Evolutionary conservation across 2,797 vertebrate genomes (phyloP).

Genomic region (Serranus cabrilla): DNA sequence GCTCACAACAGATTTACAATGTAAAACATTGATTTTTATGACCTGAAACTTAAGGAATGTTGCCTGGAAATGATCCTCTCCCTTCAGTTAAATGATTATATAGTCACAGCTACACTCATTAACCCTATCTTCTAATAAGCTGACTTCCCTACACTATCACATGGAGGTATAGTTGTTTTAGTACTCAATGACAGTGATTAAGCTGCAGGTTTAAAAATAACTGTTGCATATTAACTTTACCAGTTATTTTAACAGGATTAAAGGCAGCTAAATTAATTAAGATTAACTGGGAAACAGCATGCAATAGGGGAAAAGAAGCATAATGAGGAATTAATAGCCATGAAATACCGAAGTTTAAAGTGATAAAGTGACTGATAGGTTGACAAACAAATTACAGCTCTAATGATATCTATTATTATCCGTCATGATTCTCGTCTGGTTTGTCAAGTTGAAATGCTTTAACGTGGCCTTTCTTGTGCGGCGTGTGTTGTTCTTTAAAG

Average conservation of each 20-base stretch:
- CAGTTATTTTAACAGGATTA: constrained; percentile 1
- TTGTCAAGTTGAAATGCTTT: neutral
- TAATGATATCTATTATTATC: too few species aligned
- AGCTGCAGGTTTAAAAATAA: neutral
- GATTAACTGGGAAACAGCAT: constrained; percentile 3
- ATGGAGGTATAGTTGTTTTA: neutral
- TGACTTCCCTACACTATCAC: too few species aligned
- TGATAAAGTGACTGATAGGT: constrained; percentile 19
- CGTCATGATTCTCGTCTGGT: constrained; percentile 14
- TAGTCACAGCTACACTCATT: too few species aligned
- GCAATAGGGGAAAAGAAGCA: neutral
- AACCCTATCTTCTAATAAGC: too few species aligned
- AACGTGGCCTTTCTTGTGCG: neutral
- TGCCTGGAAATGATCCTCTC: too few species aligned
- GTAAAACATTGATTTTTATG: too few species aligned
- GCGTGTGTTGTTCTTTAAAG: neutral
- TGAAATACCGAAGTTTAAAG: constrained; percentile 18
- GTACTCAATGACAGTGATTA: neutral
- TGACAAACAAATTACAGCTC: neutral
- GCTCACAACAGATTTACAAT: too few species aligned
- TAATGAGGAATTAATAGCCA: constrained; percentile 20
- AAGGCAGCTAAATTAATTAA: constrained; percentile 5
- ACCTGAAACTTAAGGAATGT: too few species aligned
- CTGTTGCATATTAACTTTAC: neutral
- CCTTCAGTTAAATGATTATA: too few species aligned